phyloP scores from a whole-genome alignment of 2,113 vertebrate species.

The Alaudala cheleensis region DNA sequence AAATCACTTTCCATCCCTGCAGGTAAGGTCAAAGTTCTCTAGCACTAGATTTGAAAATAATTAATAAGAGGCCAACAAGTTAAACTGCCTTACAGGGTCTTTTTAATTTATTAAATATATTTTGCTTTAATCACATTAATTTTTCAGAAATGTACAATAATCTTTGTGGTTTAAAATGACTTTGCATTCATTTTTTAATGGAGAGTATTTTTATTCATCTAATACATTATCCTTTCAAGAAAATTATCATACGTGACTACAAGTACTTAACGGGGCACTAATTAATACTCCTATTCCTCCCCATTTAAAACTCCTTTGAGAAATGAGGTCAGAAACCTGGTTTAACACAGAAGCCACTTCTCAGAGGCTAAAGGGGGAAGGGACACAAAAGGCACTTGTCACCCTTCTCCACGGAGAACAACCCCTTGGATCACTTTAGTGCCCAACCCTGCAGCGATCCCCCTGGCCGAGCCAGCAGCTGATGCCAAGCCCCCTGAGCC shows the following conservation, averaged over 20 bases:
- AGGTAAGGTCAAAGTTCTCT: neutral
- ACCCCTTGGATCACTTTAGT: neutral
- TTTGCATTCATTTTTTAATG: slow-evolving; percentile 58
- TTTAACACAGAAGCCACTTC: neutral
- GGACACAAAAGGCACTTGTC: neutral
- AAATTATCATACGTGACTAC: slow-evolving; percentile 57
- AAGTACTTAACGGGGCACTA: slow-evolving; percentile 65
- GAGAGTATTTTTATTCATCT: slow-evolving; percentile 61
- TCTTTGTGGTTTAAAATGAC: slow-evolving; percentile 57
- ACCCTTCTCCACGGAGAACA: neutral
- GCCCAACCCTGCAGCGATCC: neutral
- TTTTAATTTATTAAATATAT: slow-evolving; percentile 43
- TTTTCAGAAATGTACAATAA: slow-evolving; percentile 56
- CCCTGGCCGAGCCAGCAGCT: neutral
- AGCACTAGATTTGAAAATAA: neutral
- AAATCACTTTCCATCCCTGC: neutral
- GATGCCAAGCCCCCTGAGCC: neutral
- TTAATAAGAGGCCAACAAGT: slow-evolving; percentile 29
- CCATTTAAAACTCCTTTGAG: slow-evolving; percentile 56
- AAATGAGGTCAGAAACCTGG: slow-evolving; percentile 63
- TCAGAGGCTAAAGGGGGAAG: neutral
- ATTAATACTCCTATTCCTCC: slow-evolving; percentile 56
- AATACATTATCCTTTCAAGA: slow-evolving; percentile 65
- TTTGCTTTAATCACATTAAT: slow-evolving; percentile 52
- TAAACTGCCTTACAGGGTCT: slow-evolving; percentile 14